Evolutionary conservation across 2,888 invertebrate genomes (phyloP).

Genomic region (Lasioglossum morio): DNA sequence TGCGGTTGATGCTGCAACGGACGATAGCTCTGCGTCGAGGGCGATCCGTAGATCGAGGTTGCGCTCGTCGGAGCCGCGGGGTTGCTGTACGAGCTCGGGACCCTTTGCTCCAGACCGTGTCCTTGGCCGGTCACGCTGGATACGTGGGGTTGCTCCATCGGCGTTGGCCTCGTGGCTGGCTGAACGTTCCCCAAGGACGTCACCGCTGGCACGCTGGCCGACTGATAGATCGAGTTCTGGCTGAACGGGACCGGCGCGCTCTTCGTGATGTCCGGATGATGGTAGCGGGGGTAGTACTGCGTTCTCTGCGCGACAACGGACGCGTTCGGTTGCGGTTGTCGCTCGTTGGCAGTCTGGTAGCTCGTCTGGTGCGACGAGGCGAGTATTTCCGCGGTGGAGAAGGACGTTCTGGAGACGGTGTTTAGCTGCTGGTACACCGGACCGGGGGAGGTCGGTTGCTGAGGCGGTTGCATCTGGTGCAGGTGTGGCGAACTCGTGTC

Average conservation of each 20-base stretch:
- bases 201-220: conserved; percentile 81
- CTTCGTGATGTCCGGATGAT: conserved; percentile 82
- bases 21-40: conserved; percentile 65
- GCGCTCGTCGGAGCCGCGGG: conserved; percentile 35
- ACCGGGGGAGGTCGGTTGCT: conserved; percentile 73
- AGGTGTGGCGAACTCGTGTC: conserved; percentile 66
- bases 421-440: conserved; percentile 81
- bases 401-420: conserved; percentile 75
- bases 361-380: conserved; percentile 70
- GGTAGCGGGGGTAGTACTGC: conserved; percentile 82
- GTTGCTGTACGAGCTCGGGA: conserved; percentile 66
- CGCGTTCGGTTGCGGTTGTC: conserved; percentile 57
- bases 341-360: conserved; percentile 70
- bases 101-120: conserved; percentile 71
- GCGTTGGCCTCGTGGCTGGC: conserved; percentile 70
- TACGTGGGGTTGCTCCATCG: conserved; percentile 68
- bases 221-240: conserved; percentile 77
- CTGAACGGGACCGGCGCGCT: conserved; percentile 80
- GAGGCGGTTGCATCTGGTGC: conserved; percentile 76
- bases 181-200: conserved; percentile 78
- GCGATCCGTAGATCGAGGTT: conserved; percentile 58
- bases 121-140: conserved; percentile 30
- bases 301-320: conserved; percentile 76
- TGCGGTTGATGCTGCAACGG: conserved; percentile 63
- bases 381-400: conserved; percentile 72